These are phyloP conservation scores for Plotosus lineatus DNA, from an alignment of 2,113 vertebrate genomes.

Conservation along the genomic window DNA sequence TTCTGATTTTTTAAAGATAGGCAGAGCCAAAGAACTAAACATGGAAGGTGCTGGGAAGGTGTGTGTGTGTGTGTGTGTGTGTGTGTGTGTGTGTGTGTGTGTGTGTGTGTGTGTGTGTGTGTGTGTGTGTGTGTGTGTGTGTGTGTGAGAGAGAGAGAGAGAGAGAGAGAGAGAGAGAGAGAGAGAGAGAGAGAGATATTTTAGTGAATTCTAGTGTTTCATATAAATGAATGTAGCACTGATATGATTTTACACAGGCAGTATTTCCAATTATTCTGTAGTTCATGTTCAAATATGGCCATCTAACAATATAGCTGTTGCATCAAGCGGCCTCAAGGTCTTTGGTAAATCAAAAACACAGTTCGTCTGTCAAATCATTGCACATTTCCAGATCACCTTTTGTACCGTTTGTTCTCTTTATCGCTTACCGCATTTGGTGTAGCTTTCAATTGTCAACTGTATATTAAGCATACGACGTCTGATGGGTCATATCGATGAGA, in stretches of 20 bases:
- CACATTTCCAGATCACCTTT: background rate
- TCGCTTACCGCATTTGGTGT: background rate
- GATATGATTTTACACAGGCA: background rate
- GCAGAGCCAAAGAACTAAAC: background rate
- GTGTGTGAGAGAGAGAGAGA: background rate
- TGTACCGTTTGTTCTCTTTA: background rate
- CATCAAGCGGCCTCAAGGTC: slow-evolving; percentile 60
- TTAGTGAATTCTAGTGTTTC: background rate
- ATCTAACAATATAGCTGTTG: background rate
- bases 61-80: too few relatives aligned
- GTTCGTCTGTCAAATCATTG: too few relatives aligned
- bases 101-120: too few relatives aligned
- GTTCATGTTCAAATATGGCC: background rate
- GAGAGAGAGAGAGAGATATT: background rate
- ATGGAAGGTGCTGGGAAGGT: too few relatives aligned
- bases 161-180: background rate
- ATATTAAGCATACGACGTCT: too few relatives aligned
- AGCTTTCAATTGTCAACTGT: background rate
- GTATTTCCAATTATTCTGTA: background rate
- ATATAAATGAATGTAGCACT: background rate
- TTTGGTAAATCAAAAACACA: slow-evolving; percentile 2
- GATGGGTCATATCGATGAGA: too few relatives aligned
- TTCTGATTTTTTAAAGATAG: background rate
- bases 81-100: too few relatives aligned
- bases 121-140: too few relatives aligned